phyloP scores from a whole-genome alignment of 1,140 invertebrate genomes.

The Drosophila athabasca region DNA sequence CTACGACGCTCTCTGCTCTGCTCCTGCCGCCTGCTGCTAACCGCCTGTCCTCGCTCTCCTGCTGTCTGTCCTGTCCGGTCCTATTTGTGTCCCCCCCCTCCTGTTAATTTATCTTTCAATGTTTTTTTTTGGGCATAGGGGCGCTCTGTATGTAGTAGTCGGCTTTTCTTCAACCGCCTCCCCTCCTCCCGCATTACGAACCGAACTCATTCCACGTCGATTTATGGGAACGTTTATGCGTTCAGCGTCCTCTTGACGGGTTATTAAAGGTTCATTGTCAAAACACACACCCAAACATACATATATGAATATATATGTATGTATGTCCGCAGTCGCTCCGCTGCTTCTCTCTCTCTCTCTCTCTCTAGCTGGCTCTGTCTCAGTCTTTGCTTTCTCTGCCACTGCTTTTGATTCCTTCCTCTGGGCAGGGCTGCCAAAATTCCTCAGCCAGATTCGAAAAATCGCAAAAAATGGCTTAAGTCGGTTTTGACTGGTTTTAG shows the following conservation, averaged over 20 bases:
- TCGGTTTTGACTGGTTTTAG: too few relatives aligned
- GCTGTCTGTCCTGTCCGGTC: not conserved
- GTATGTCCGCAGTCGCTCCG: not conserved
- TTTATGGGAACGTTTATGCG: constrained; percentile 33
- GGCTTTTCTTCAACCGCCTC: constrained; percentile 13
- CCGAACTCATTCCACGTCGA: constrained; percentile 13
- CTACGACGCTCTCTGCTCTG: constrained; percentile 15
- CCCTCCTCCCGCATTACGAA: not conserved
- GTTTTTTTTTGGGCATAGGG: constrained; percentile 28
- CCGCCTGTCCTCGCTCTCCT: constrained; percentile 2
- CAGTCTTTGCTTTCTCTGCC: too few relatives aligned
- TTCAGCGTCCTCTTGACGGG: constrained; percentile 33
- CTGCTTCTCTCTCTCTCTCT: too few relatives aligned
- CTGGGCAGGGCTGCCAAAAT: too few relatives aligned
- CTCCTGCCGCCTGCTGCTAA: not conserved
- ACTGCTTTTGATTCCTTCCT: too few relatives aligned
- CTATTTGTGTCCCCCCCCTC: too few relatives aligned
- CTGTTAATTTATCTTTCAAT: not conserved
- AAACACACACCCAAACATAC: not conserved
- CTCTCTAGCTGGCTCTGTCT: too few relatives aligned
- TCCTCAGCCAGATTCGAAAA: too few relatives aligned
- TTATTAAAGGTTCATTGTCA: constrained; percentile 70
- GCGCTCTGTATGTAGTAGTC: constrained; percentile 30
- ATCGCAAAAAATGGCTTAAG: too few relatives aligned
- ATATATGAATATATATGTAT: too few relatives aligned